Conservation (phyloP, 2,888 invertebrate genomes). For the Aphidius colemani region DNA sequence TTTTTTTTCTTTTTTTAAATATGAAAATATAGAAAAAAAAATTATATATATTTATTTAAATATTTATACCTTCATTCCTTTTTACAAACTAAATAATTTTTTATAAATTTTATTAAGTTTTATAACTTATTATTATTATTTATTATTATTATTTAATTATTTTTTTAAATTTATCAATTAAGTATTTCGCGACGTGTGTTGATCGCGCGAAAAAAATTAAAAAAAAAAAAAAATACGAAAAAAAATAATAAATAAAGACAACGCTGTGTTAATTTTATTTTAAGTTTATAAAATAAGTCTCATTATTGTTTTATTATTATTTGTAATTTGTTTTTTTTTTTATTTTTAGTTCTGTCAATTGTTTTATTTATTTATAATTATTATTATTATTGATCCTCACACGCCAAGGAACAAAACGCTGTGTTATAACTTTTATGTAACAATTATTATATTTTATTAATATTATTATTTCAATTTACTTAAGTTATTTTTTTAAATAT, state of each 20-base stretch:
- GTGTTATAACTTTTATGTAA: slow-evolving; percentile 20
- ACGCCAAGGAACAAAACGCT: slow-evolving; percentile 14
- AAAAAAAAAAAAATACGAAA: too few species aligned
- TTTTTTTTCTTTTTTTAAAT: too few species aligned
- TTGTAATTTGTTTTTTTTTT: slow-evolving; percentile 19
- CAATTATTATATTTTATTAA: slow-evolving; percentile 4
- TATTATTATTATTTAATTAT: slow-evolving; percentile 22
- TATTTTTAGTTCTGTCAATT: slow-evolving; percentile 2
- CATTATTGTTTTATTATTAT: slow-evolving; percentile 25
- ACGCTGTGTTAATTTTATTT: slow-evolving; percentile 28
- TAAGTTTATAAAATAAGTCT: slow-evolving; percentile 17
- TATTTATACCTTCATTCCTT: slow-evolving; percentile 31
- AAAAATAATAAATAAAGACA: too few species aligned
- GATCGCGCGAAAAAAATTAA: too few species aligned
- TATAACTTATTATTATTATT: slow-evolving; percentile 31
- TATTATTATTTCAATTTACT: not conserved
- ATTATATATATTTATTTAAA: slow-evolving; percentile 31
- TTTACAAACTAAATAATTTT: slow-evolving; percentile 29
- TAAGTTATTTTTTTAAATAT: slow-evolving; percentile 20
- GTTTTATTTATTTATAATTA: not conserved
- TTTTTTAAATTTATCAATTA: slow-evolving; percentile 17
- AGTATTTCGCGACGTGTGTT: slow-evolving; percentile 25
- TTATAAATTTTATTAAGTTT: slow-evolving; percentile 24
- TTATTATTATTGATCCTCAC: slow-evolving; percentile 15
- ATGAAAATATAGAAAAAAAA: too few species aligned